Percentiles rank a stretch among this genome's conserved stretches.
These are phyloP conservation scores for Opisthograptis luteolata DNA, from an alignment of 2,888 invertebrate species.

Conservation along the genomic window DNA sequence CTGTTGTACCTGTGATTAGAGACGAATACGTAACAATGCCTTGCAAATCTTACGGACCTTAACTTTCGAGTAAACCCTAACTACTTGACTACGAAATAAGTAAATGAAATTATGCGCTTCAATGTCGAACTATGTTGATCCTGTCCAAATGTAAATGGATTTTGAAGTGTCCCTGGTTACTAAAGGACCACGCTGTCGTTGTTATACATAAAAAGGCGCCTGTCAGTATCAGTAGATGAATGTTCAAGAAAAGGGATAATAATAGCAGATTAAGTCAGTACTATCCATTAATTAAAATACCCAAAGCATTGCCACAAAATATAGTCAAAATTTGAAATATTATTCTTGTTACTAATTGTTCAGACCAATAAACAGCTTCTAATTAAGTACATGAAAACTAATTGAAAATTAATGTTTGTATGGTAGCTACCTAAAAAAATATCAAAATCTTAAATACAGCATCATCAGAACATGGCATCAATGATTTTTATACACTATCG, in stretches of 20 bases:
- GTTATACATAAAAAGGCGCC: constrained; percentile 1
- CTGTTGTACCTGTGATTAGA: constrained; percentile 7
- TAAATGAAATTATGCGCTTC: constrained; percentile 16
- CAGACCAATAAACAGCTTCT: too few relatives aligned
- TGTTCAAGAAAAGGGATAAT: neutral
- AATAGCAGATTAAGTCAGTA: too few relatives aligned
- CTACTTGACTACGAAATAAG: neutral
- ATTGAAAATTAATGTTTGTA: too few relatives aligned
- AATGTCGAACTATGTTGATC: constrained; percentile 22
- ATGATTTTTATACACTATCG: too few relatives aligned
- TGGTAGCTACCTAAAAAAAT: too few relatives aligned
- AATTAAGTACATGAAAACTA: too few relatives aligned
- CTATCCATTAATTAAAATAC: too few relatives aligned
- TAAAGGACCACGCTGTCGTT: neutral
- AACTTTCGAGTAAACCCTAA: neutral
- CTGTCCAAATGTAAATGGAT: constrained; percentile 18
- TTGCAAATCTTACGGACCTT: constrained; percentile 2
- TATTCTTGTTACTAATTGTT: too few relatives aligned
- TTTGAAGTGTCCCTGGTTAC: constrained; percentile 6
- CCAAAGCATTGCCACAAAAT: too few relatives aligned
- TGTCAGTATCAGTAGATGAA: neutral
- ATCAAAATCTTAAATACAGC: too few relatives aligned
- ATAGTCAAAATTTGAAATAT: too few relatives aligned
- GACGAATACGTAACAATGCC: constrained; percentile 15
- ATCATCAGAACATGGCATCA: too few relatives aligned